These are phyloP conservation scores for Caenorhabditis panamensis DNA, from an alignment of 2,888 invertebrate genomes.

Conservation along the genomic window DNA sequence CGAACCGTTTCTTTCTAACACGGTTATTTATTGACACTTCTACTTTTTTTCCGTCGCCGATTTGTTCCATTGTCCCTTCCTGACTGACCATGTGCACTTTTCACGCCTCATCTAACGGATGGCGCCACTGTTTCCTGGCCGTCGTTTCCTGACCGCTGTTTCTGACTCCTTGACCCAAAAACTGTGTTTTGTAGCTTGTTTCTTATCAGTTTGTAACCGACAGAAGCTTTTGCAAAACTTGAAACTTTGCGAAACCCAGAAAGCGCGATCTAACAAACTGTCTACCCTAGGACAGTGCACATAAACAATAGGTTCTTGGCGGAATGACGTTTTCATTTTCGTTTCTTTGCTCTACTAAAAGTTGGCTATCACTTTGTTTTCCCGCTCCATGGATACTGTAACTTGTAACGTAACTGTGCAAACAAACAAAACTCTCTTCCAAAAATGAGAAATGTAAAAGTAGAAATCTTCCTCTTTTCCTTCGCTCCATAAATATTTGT, in stretches of 20 bases:
- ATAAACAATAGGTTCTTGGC: no score
- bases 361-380: no score
- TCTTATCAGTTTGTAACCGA: not conserved
- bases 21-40: not conserved
- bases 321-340: no score
- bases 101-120: constrained; percentile 34
- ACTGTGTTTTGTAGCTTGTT: not conserved
- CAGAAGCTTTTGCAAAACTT: no score
- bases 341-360: no score
- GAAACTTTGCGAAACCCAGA: no score
- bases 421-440: not conserved
- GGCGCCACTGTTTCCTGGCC: not conserved
- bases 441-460: not conserved
- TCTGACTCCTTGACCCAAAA: no score
- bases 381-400: no score
- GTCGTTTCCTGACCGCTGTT: constrained; percentile 1
- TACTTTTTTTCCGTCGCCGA: not conserved
- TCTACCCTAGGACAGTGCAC: no score
- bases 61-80: not conserved
- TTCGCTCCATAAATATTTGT: constrained; percentile 46
- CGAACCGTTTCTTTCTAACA: not conserved
- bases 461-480: constrained; percentile 4
- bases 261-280: no score
- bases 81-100: constrained; percentile 18
- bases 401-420: not conserved